These are phyloP conservation scores for Drosophila nigromelanica DNA, from an alignment of 1,140 invertebrate species.

Conservation along the genomic window DNA sequence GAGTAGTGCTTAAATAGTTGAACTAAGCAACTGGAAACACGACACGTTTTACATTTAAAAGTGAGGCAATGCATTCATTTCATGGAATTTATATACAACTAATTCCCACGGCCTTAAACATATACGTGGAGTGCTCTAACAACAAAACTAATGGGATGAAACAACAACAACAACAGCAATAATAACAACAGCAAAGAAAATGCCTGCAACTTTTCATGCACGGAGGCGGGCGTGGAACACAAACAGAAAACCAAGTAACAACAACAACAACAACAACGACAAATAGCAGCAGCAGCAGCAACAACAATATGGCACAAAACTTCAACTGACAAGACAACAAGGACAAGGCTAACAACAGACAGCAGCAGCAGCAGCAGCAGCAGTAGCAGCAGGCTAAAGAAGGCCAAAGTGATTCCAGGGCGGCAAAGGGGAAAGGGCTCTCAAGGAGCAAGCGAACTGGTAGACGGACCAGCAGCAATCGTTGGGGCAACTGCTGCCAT, in stretches of 20 bases:
- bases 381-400: neutral
- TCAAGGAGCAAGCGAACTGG: slow-evolving; percentile 6
- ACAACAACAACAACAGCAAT: slow-evolving; percentile 3
- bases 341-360: slow-evolving; percentile 67
- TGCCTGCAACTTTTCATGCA: slow-evolving; percentile 60
- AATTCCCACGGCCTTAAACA: slow-evolving; percentile 55
- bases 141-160: slow-evolving; percentile 22
- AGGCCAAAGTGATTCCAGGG: neutral
- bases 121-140: slow-evolving; percentile 9
- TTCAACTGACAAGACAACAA: slow-evolving; percentile 76
- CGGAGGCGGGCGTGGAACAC: slow-evolving; percentile 52
- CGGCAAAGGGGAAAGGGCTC: neutral
- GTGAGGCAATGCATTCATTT: slow-evolving; percentile 19
- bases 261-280: slow-evolving; percentile 18
- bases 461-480: slow-evolving; percentile 22
- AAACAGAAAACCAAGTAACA: slow-evolving; percentile 55
- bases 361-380: neutral
- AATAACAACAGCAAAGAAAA: slow-evolving; percentile 44
- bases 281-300: slow-evolving; percentile 32
- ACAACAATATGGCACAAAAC: slow-evolving; percentile 49
- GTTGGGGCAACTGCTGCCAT: slow-evolving; percentile 64
- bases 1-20: neutral
- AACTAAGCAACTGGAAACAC: slow-evolving; percentile 1
- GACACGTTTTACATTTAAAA: slow-evolving; percentile 27
- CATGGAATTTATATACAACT: slow-evolving; percentile 60